Evolutionary conservation across 1,140 invertebrate genomes (phyloP), one percentile per base, ranked within the genome.

Genomic region (Callitettix versicolor): DNA sequence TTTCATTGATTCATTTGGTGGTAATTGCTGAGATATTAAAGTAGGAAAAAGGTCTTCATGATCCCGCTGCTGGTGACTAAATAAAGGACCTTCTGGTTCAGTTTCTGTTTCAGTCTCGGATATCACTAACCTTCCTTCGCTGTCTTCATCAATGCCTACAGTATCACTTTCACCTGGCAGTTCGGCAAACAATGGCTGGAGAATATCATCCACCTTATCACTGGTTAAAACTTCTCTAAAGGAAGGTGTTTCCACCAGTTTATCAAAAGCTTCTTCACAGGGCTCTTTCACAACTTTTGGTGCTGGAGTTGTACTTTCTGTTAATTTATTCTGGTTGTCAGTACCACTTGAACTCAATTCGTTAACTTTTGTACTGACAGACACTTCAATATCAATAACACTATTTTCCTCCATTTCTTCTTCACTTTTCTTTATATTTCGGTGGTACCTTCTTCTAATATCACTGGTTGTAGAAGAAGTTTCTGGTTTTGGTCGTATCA

Each of bases 81-180:
- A 51, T 7, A 51, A 34, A 15, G 48, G 48, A 18, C 34, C 48
- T 26, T 51, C 60, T 47, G 63, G 68, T 3, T 69, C 67, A 14
- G 72, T 73, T 58, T 79, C 77, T 1, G 60, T 60, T 62, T 80
- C 79, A 1, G 75, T 74, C 53, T 79, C 76, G 1, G 74, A 77
- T 55, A 78, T 72, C 53, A 76, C 69, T 24, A 77, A 63, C 54
- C 73, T 66, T 54, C 75, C 73, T 14, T 74, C 72, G 22, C 71
- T 70, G 51, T 76, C 75, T 26, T 79, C 76, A 33, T 69, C 48
- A 4, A 50, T 17, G 15, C 44, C 52, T 22, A 14, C 34, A 20
- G 26, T 30, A 3, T 33, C 43, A 55, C 44, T 36, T 17, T 51
- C 53, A 3, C 21, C 14, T 17, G 26, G 36, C 1, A 49, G 46